Percentiles rank a stretch among this genome's conserved stretches.
Evolutionary conservation across 2,113 vertebrate species (phyloP).

Genomic region (Aptenodytes forsteri): DNA sequence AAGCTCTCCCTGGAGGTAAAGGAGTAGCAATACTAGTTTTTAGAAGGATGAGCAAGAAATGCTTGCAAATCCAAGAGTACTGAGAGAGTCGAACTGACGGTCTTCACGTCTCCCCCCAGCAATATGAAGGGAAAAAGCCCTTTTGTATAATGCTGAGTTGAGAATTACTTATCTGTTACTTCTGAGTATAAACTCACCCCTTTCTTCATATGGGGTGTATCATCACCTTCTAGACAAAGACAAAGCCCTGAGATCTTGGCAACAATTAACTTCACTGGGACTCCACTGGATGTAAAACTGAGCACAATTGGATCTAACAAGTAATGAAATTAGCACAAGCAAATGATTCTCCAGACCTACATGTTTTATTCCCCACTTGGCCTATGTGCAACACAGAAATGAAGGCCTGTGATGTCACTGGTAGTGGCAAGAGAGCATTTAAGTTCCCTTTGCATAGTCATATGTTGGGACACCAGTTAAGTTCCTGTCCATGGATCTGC

Average conservation of each 20-base stretch:
- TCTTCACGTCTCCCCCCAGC: no score
- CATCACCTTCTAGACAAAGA: background rate
- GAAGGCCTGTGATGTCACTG: background rate
- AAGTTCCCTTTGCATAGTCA: background rate
- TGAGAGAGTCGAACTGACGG: no score
- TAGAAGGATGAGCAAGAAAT: background rate
- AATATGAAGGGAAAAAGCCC: background rate
- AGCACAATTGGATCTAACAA: background rate
- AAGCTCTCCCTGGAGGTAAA: background rate
- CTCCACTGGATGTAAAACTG: background rate
- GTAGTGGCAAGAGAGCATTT: background rate
- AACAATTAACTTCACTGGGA: background rate
- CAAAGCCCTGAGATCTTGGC: background rate
- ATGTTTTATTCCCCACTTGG: background rate
- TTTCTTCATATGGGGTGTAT: background rate
- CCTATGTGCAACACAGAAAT: background rate
- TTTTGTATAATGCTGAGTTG: background rate
- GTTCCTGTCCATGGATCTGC: background rate
- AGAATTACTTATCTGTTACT: background rate
- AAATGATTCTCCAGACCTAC: background rate
- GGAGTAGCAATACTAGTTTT: background rate
- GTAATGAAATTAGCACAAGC: background rate
- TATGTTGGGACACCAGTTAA: no score
- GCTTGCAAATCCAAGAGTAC: background rate
- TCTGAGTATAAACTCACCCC: background rate